phyloP scores from a whole-genome alignment of 2,113 vertebrate species.

The Gallinago jamesoni region DNA sequence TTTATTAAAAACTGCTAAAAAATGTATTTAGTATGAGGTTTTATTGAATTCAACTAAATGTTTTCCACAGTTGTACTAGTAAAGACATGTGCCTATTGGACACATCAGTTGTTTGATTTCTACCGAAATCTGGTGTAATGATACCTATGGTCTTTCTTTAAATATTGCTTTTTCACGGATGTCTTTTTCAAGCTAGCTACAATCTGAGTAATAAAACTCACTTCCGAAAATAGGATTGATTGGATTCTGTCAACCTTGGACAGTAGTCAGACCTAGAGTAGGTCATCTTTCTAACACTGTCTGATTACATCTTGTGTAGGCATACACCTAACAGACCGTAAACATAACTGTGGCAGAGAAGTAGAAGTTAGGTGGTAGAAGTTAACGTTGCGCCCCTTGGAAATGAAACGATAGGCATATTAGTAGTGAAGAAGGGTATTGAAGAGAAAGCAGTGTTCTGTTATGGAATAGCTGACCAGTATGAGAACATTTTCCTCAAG shows the following conservation, averaged over 20 bases:
- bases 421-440: background rate
- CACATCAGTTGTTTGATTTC: background rate
- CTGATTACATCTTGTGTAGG: background rate
- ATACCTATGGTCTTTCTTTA: background rate
- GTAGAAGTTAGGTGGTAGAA: background rate
- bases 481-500: background rate
- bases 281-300: background rate
- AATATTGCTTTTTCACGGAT: background rate
- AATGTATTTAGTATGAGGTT: background rate
- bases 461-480: background rate
- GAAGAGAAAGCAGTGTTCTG: background rate
- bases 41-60: background rate
- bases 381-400: background rate
- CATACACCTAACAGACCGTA: background rate
- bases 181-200: background rate
- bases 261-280: background rate
- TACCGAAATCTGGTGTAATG: background rate
- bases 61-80: background rate
- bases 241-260: background rate
- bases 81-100: background rate
- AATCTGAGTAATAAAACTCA: background rate
- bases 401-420: background rate
- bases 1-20: background rate
- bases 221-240: background rate
- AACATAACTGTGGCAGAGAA: accelerated